Evolutionary conservation across 2,888 invertebrate genomes (phyloP), one percentile per base, ranked within the genome.

Genomic region (Nemapogon koenigi): DNA sequence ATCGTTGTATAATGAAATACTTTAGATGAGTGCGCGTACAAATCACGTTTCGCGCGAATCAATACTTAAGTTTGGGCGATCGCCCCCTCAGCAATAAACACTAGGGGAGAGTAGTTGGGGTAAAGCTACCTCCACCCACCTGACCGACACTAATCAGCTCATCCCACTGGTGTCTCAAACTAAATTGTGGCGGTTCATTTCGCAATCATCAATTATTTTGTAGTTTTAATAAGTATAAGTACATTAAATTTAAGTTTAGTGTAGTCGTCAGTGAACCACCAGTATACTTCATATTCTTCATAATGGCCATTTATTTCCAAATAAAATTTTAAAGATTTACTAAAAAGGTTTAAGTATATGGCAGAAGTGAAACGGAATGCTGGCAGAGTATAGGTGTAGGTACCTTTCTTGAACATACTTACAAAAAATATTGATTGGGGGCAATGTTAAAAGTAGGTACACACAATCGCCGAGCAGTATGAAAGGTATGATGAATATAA

Each of bases 11-110:
- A 22, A 22, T 22, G 6, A 7, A 3, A 31, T 31, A 31, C 31
- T 67, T 65, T 65, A 71, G 76, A 75, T 73, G 73, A 78, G 70
- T 73, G 75, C 39, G 37, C 73, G 76, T 75, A 78, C 76, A 78
- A 78, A 78, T 78, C 78, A 78, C 75, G 76, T 75, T 78, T 75
- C 71, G 75, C 73, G 76, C 75, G 78, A 78, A 78, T 78, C 78
- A 78, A 78, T 78, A 78, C 78, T 76, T 75, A 76, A 78, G 76
- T 76, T 75, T 58, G 72, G 75, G 72, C 75, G 72, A 73, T 73
- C 71, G 68, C 60, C 75, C 71, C 73, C 75, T 72, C 69, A 27
- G 72, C 67, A 67, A 69, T 71, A 70, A 68, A 69, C 69, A 65
- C 65, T 62, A 11, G 41, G 41, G 41, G 15, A 64, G 66, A 58